Base-by-base conservation (phyloP, 2,888 invertebrate genomes). In the Phortica okadai region DNA sequence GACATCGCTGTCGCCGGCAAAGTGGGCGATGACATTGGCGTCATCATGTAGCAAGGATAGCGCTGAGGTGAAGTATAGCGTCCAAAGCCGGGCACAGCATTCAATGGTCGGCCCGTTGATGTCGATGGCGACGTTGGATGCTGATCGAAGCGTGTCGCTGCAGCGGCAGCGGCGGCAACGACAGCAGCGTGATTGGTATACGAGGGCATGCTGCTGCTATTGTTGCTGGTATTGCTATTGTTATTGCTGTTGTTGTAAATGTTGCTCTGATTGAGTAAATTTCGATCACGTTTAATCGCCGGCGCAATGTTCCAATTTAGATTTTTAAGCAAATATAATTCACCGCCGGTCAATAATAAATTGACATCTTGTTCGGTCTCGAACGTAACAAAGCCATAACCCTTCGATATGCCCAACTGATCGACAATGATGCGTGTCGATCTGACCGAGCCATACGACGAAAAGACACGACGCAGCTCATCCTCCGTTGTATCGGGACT, bases 371-470 rank as follows among this genome's bases (percentile, higher is more conserved):
- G 95, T 90, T 96, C 96, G 21, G 94, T 95, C 91, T 96, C 96
- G 90, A 96, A 96, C n/a, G 95, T 95, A 41, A 95, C 94, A 90
- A 95, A 95, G 54, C 95, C 95, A 73, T 89, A 90, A 58, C 90
- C 88, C 92, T 97, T 98, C 74, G 97, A 97, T n/a, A 97, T 96
- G 10, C 98, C 98, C 79, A 97, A 97, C 84, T 97, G 92, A 90
- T 98, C 97, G 84, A 95, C 95, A 81, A 98, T 98, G 80, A 98
- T 97, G 92, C 98, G 97, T 45, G 97, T 96, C 42, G 96, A 95
- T 80, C 95, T 97, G 59, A 96, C 96, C 56, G 95, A 95, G 66
- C 97, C 97, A 87, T 96, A 96, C 25, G 95, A 94, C 76, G 97
- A 96, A 92, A 98, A 98, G 78, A 97, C 94, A 90, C 95, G 95